Evolutionary conservation across 2,797 vertebrate genomes (phyloP), one percentile per base, ranked within the genome.

Genomic region (Centropyge bicolor): DNA sequence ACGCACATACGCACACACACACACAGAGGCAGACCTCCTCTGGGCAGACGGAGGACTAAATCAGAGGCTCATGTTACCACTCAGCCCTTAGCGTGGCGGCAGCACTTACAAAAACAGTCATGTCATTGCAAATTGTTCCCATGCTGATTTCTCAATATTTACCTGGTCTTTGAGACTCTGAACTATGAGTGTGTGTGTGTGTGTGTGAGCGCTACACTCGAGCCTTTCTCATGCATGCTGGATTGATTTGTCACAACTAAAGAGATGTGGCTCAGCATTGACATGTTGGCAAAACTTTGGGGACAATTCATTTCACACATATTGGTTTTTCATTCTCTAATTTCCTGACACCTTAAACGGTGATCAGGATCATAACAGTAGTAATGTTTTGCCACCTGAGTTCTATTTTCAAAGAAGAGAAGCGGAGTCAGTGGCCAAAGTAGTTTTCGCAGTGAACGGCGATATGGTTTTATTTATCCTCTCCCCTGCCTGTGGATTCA

Each of bases 121-220:
- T 78, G 83, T 85, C 86, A 69, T 43, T 85, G 65, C 66, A 86
- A 85, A 89, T 83, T 76, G 86, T 90, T 86, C 75, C 75, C 80
- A 54, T 78, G 79, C 83, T 79, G 67, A 64, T 86, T 85, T 80
- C 69, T 74, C 60, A 77, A 66, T 69, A 45, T 90, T 84, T 72
- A 84, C 76, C 77, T 74, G 57, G 16, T 79, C 46, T 67, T 69
- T 27, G 2, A 51, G 40, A 67, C 43, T 40, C 38, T 70, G 45
- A 61, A 66, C 22, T 57, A 38, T 60, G 61, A 46, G 19, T 35
- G 19, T 56, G 36, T 36, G 45, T 41, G 46, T 22, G 51, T 59
- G 54, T 57, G 19, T 40, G 40, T 60, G 38, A 27, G 19, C 6
- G 11, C 61, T 35, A 27, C 13, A 24, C n/a, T 17, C 19, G 1